Evolutionary conservation across 2,888 invertebrate species (phyloP).

Genomic region (Hoplodrina ambigua): DNA sequence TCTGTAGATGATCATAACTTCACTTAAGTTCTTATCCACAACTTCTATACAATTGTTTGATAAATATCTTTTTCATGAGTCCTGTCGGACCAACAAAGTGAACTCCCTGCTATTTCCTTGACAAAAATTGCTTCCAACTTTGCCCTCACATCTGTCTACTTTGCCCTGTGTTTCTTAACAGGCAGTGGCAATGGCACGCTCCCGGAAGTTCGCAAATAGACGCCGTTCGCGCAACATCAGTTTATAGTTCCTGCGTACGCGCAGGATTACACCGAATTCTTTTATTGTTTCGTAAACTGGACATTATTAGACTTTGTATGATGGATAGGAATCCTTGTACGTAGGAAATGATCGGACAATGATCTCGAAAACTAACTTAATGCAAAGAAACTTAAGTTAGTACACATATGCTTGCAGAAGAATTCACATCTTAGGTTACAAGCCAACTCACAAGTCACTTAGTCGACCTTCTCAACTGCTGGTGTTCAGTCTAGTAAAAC

Average conservation of each 20-base stretch:
- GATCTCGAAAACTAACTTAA: neutral
- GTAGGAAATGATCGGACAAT: neutral
- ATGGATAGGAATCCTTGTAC: neutral
- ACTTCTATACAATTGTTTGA: no score
- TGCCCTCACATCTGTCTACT: neutral
- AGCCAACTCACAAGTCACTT: neutral
- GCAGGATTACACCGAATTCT: constrained; percentile 45
- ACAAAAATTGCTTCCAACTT: neutral
- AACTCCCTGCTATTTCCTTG: neutral
- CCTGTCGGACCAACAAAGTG: no score
- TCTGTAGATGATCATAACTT: neutral
- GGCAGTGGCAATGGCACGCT: constrained; percentile 50
- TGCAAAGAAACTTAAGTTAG: neutral
- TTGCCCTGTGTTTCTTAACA: constrained; percentile 27
- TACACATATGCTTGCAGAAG: no score
- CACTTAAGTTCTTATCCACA: neutral
- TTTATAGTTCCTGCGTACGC: constrained; percentile 56
- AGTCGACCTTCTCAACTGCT: neutral
- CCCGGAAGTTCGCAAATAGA: constrained; percentile 68
- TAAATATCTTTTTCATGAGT: no score
- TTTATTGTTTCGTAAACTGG: constrained; percentile 41
- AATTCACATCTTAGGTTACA: neutral
- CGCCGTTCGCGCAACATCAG: constrained; percentile 35
- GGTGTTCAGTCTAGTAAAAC: no score
- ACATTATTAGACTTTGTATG: neutral